Base-by-base conservation (phyloP, 2,113 vertebrate genomes). In the Zosterops japonicus region DNA sequence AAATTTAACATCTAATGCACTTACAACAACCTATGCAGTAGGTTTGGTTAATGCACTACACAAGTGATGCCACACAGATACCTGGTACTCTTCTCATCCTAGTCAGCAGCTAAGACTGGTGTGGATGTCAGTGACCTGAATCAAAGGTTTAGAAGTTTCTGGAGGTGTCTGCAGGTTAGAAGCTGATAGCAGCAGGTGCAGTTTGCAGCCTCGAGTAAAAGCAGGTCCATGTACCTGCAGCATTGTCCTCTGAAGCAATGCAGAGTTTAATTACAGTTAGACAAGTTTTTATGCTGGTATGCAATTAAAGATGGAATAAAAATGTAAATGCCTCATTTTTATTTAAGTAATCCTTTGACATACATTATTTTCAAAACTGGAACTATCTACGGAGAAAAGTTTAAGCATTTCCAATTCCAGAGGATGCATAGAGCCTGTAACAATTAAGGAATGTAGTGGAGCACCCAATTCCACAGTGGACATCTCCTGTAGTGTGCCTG, bases 381-480 rank as follows among this genome's bases (percentile, higher is more conserved):
- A 94, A 11, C 97, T 93, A 56, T 98, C 93, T 65, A 98, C 82
- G n/a, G 98, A 97, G 87, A 98, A 99, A 21, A 99, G 96, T 69
- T 97, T 97, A 35, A 99, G 98, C 99, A 99, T 98, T 94, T 99
- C 99, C 82, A 98, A 83, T 97, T 99, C 99, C 95, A 99, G 96
- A 0, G 99, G 99, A 96, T 99, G 99, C 96, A 99, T 97, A 44
- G 76, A 97, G 46, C 98, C 99, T 1, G 98, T 98, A 67, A 99
- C 93, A 14, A 99, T 95, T 96, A 99, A 91, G 13, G 99, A 99
- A 93, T 99, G 99, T 8, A 99, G 96, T 1, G 99, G 99, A 5
- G 89, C 96, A 0, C 99, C 99, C 11, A 99, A 78, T 88, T 99
- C 98, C 96, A 98, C 98, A 11, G 98, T 98, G 42, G 96, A 96